phyloP scores from a whole-genome alignment of 2,888 invertebrate genomes.

The Drosophila affinis region DNA sequence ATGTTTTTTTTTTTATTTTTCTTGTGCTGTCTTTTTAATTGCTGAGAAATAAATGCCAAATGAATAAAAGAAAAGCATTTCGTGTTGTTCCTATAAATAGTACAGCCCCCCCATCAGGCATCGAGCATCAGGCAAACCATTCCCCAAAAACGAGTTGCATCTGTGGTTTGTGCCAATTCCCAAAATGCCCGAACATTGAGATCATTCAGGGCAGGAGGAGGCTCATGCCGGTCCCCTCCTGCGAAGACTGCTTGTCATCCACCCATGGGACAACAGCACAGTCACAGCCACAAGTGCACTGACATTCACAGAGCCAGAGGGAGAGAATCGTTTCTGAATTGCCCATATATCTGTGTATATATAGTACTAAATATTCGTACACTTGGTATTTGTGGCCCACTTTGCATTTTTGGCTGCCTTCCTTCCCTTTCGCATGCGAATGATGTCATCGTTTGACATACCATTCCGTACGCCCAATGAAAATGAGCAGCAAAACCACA shows the following conservation, averaged over 20 bases:
- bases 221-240: not conserved
- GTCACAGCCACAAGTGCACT: slow-evolving; percentile 68
- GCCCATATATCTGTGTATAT: slow-evolving; percentile 41
- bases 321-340: slow-evolving; percentile 54
- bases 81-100: slow-evolving; percentile 55
- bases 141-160: slow-evolving; percentile 27
- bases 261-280: slow-evolving; percentile 30
- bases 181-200: slow-evolving; percentile 69
- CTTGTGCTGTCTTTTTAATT: slow-evolving; percentile 50
- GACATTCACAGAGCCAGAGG: slow-evolving; percentile 48
- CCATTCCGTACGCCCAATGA: slow-evolving; percentile 25
- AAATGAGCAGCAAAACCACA: not conserved
- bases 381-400: slow-evolving; percentile 46
- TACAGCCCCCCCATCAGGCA: slow-evolving; percentile 1
- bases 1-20: slow-evolving; percentile 14
- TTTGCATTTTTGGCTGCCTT: slow-evolving; percentile 58
- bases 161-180: slow-evolving; percentile 41
- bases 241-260: slow-evolving; percentile 21
- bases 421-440: slow-evolving; percentile 48
- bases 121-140: slow-evolving; percentile 5
- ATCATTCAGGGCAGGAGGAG: slow-evolving; percentile 47
- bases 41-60: slow-evolving; percentile 65
- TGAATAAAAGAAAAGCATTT: slow-evolving; percentile 49
- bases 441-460: slow-evolving; percentile 43
- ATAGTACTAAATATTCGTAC: slow-evolving; percentile 1